phyloP scores from a whole-genome alignment of 2,113 vertebrate species.

The Loxodonta africana region DNA sequence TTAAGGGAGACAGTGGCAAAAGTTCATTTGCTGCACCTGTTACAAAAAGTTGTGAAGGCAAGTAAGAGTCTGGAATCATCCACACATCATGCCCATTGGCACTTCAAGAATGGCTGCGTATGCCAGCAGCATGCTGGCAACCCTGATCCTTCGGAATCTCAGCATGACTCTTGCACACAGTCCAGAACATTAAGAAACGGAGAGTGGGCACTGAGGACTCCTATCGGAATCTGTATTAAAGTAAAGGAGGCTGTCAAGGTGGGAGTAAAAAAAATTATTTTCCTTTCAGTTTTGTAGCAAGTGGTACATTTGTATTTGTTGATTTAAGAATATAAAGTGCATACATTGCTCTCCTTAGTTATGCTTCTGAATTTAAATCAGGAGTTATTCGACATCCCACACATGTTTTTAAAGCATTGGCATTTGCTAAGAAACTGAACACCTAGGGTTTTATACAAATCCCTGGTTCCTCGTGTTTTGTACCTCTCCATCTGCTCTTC shows the following conservation, averaged over 20 bases:
- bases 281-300: not conserved
- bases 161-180: constrained; percentile 75
- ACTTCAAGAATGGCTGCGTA: constrained; percentile 87
- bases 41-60: constrained; percentile 85
- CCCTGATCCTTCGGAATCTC: constrained; percentile 83
- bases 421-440: constrained; percentile 2
- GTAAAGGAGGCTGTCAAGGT: not conserved
- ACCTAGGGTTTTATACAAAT: constrained; percentile 8
- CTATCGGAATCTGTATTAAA: not conserved
- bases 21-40: constrained; percentile 89
- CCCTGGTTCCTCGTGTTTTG: not conserved
- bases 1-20: constrained; percentile 84
- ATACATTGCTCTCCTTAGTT: not conserved
- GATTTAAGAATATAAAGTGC: not conserved
- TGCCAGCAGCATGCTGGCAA: constrained; percentile 84
- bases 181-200: constrained; percentile 66
- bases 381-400: not conserved
- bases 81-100: constrained; percentile 84
- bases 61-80: constrained; percentile 85
- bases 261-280: not conserved
- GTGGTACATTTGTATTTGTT: not conserved
- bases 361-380: not conserved
- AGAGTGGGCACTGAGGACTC: constrained; percentile 40
- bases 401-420: not conserved
- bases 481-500: not conserved